These are phyloP conservation scores for Drosophila percnosoma DNA, from an alignment of 2,888 invertebrate genomes.

Conservation along the genomic window DNA sequence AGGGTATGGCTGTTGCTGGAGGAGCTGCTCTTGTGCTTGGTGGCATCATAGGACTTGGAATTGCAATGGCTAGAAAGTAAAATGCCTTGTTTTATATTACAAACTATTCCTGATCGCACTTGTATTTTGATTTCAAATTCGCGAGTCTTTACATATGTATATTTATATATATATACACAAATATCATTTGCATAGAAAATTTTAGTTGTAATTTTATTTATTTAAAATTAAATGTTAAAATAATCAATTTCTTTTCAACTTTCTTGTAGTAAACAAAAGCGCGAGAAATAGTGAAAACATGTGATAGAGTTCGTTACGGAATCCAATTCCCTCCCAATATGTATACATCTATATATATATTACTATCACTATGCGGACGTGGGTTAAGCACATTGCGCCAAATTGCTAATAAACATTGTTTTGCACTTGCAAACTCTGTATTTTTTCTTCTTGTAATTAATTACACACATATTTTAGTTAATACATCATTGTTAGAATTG, in stretches of 20 bases:
- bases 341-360: conserved; percentile 23
- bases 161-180: background rate
- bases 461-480: conserved; percentile 24
- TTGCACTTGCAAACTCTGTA: conserved; percentile 30
- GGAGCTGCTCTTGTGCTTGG: conserved; percentile 94
- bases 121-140: conserved; percentile 14
- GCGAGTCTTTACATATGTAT: conserved; percentile 18
- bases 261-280: conserved; percentile 81
- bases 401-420: conserved; percentile 26
- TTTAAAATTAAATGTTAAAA: conserved; percentile 51
- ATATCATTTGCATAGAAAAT: conserved; percentile 31
- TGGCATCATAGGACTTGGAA: conserved; percentile 92
- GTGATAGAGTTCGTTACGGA: conserved; percentile 41
- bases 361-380: conserved; percentile 31
- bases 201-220: conserved; percentile 43
- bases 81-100: conserved; percentile 22
- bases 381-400: conserved; percentile 32
- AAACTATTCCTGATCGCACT: conserved; percentile 24
- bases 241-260: conserved; percentile 39
- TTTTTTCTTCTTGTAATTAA: conserved; percentile 36
- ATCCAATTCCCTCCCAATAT: conserved; percentile 45
- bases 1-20: conserved; percentile 95
- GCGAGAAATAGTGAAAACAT: conserved; percentile 72
- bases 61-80: conserved; percentile 89
- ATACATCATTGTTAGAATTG: conserved; percentile 47